Conservation (phyloP, 2,888 invertebrate genomes). For the Drosophila pseudotakahashii region DNA sequence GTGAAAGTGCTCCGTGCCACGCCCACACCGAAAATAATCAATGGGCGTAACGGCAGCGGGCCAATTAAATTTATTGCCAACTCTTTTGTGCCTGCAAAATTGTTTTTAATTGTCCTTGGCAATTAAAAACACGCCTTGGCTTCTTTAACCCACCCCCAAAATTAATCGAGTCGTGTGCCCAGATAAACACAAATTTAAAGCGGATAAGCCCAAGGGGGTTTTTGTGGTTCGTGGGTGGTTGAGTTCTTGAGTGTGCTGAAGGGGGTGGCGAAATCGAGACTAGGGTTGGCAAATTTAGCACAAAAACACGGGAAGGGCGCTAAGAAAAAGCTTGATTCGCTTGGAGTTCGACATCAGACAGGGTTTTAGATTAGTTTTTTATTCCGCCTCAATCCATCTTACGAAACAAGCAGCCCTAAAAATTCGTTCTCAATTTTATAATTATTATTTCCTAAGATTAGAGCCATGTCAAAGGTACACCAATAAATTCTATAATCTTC, state of each 20-base stretch:
- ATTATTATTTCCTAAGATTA: conserved; percentile 27
- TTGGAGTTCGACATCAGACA: too few relatives aligned
- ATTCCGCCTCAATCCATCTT: not conserved
- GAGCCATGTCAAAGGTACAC: not conserved
- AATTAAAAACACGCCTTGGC: conserved; percentile 71
- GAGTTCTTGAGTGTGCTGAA: not conserved
- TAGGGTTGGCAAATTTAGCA: conserved; percentile 9
- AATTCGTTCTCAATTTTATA: conserved; percentile 15
- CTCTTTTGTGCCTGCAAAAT: conserved; percentile 70
- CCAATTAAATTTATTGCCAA: conserved; percentile 76
- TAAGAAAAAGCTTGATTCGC: not conserved
- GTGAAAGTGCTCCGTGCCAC: conserved; percentile 64
- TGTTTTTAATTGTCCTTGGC: conserved; percentile 76
- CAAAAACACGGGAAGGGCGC: not conserved
- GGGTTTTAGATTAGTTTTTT: not conserved
- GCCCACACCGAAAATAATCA: conserved; percentile 44
- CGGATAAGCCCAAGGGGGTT: conserved; percentile 26
- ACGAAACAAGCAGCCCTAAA: not conserved
- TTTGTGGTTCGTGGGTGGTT: conserved; percentile 4
- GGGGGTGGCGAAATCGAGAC: conserved; percentile 1
- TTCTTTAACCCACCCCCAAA: not conserved
- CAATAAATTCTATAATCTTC: conserved; percentile 21
- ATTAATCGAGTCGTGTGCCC: conserved; percentile 33
- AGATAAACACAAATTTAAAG: conserved; percentile 35
- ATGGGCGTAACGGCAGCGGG: conserved; percentile 64